Evolutionary conservation across 2,113 vertebrate species (phyloP), one percentile per base, ranked within the genome.

Genomic region (Podilymbus podiceps): DNA sequence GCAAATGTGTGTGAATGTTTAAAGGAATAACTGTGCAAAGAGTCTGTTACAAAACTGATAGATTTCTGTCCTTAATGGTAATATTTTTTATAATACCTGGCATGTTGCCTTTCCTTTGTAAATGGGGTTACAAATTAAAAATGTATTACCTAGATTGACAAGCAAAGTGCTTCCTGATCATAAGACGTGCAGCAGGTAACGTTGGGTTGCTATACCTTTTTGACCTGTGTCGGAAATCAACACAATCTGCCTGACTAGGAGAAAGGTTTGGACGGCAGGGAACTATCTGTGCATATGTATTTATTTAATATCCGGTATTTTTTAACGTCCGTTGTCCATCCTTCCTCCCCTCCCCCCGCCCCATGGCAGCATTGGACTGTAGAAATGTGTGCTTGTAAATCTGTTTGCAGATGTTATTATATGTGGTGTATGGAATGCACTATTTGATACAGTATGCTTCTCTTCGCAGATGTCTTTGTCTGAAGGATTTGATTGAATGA

Each of bases 401-500:
- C 12, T 64, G 4, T 88, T 88, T 85, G 62, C 33, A 38, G 72
- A 68, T 0, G 0, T 93, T 66, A 50, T 44, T 38, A 17, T 72
- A 16, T 2, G 4, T 76, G 60, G 33, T 50, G 73, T 66, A 42
- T 84, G 58, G 71, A 55, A 71, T 49, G 44, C 12, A 33, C 50
- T 44, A 1, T 40, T 60, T 85, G 87, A 76, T 90, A 67, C 60
- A 73, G 44, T 52, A 2, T 28, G 56, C 63, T 76, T 92, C 73
- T 91, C 68, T 91, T 94, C 7, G 9, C 42, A 58, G 85, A 64
- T 35, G 27, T 75, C 55, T 95, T 92, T 93, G 80, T 94, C 58
- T 94, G 83, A 85, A 86, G 56, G 74, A 47, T 89, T 94, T 95
- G 90, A 97, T 82, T 95, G 95, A 97, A 93, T 95, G 94, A 94